Evolutionary conservation across 92 coral and sea anemone genomes (phyloP).

Genomic region (Zoanthus gigantus): DNA sequence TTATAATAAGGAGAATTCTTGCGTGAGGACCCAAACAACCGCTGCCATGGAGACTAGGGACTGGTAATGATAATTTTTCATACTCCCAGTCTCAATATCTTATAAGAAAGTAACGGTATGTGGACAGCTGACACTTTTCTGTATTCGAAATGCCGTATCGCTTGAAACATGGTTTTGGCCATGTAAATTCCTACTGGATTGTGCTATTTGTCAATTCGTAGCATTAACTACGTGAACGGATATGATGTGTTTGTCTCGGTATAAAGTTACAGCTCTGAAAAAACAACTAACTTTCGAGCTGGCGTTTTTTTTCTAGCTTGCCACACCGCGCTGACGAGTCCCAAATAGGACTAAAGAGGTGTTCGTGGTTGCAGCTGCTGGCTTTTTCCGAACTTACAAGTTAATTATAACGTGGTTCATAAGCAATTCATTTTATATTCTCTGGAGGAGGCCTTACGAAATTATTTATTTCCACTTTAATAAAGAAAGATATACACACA

Average conservation of each 20-base stretch:
- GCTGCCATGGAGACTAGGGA: neutral
- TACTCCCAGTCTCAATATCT: neutral
- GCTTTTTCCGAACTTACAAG: neutral
- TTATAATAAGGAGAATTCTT: neutral
- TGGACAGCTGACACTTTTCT: neutral
- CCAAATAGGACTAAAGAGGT: neutral
- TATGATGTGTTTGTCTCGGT: neutral
- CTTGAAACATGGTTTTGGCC: neutral
- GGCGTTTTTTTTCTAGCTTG: neutral
- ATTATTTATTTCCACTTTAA: neutral
- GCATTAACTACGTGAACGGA: too few relatives aligned
- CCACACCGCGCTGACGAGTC: too few relatives aligned
- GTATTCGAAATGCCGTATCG: too few relatives aligned
- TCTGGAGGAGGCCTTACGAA: neutral
- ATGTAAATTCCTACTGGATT: neutral
- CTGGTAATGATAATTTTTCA: neutral
- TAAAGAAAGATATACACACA: neutral
- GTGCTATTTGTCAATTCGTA: too few relatives aligned
- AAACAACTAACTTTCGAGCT: neutral
- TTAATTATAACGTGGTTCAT: neutral
- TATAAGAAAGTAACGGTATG: neutral
- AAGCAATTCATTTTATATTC: neutral
- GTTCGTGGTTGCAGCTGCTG: neutral
- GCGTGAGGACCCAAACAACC: neutral
- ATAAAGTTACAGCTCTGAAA: too few relatives aligned